These are phyloP conservation scores for Psylliodes chrysocephalus DNA, from an alignment of 2,888 invertebrate species.

Conservation along the genomic window DNA sequence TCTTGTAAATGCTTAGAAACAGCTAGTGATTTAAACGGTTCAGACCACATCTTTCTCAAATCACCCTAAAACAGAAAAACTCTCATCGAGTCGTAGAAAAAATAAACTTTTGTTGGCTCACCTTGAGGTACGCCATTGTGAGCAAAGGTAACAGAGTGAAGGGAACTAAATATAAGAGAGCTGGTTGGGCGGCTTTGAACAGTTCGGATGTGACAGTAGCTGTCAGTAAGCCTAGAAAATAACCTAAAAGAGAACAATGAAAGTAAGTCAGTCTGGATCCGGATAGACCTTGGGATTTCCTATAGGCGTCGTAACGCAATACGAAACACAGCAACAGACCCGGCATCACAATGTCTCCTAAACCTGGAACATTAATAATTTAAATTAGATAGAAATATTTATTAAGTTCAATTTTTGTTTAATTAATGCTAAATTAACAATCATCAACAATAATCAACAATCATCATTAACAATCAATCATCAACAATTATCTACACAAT, in stretches of 20 bases:
- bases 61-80: conserved; percentile 81
- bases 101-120: conserved; percentile 60
- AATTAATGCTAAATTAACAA: no score
- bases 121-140: conserved; percentile 98
- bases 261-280: conserved; percentile 87
- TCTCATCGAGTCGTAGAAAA: not conserved
- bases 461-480: no score
- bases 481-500: no score
- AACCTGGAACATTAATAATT: conserved; percentile 65
- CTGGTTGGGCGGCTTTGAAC: conserved; percentile 98
- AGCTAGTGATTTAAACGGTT: conserved; percentile 88
- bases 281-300: conserved; percentile 80
- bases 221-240: conserved; percentile 95
- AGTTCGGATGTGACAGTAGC: conserved; percentile 98
- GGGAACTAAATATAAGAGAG: conserved; percentile 95
- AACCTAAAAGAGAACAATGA: conserved; percentile 96
- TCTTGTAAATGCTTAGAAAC: conserved; percentile 81
- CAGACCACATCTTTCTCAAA: conserved; percentile 97
- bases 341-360: conserved; percentile 94
- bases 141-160: conserved; percentile 95
- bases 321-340: conserved; percentile 95
- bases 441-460: no score
- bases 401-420: no score
- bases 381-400: no score
- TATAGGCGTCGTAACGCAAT: conserved; percentile 96